A percentile compares a stretch with the other conserved stretches of the same genome.
Evolutionary conservation across 2,113 vertebrate genomes (phyloP).

Genomic region (Semicossyphus pulcher): DNA sequence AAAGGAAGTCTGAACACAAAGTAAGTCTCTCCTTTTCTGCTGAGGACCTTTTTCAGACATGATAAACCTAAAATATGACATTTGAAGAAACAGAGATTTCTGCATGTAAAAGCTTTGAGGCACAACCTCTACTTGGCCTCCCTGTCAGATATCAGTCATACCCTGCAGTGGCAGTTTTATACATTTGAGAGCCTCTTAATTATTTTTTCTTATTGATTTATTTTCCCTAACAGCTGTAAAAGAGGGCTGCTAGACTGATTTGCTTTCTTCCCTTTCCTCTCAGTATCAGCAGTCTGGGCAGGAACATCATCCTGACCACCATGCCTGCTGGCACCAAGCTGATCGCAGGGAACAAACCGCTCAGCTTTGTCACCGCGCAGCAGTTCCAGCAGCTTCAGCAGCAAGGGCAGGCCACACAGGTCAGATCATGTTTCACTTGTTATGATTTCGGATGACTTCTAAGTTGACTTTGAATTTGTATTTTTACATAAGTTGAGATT

Average conservation of each 20-base stretch:
- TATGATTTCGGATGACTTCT: neutral
- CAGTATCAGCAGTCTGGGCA: constrained; percentile 92
- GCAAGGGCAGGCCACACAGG: constrained; percentile 97
- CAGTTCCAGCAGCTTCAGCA: constrained; percentile 98
- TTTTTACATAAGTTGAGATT: no score
- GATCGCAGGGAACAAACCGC: constrained; percentile 96
- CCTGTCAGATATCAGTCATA: no score
- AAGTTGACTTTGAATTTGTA: neutral
- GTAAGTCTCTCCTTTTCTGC: constrained; percentile 86
- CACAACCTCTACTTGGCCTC: no score
- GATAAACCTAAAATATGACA: no score
- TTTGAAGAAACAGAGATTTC: neutral
- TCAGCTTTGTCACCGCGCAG: constrained; percentile 97
- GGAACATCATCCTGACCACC: constrained; percentile 98
- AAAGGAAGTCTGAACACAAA: constrained; percentile 95
- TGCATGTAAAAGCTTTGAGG: neutral
- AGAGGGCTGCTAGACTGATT: neutral
- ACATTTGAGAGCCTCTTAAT: neutral
- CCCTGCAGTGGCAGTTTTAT: no score
- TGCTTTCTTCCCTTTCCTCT: neutral
- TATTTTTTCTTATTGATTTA: neutral
- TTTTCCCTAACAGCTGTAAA: no score
- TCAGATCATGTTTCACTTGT: constrained; percentile 48
- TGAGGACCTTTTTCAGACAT: no score
- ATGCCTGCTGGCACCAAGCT: constrained; percentile 97